Conservation (phyloP, 1,140 invertebrate genomes). For the Zaprionus lachaisei region DNA sequence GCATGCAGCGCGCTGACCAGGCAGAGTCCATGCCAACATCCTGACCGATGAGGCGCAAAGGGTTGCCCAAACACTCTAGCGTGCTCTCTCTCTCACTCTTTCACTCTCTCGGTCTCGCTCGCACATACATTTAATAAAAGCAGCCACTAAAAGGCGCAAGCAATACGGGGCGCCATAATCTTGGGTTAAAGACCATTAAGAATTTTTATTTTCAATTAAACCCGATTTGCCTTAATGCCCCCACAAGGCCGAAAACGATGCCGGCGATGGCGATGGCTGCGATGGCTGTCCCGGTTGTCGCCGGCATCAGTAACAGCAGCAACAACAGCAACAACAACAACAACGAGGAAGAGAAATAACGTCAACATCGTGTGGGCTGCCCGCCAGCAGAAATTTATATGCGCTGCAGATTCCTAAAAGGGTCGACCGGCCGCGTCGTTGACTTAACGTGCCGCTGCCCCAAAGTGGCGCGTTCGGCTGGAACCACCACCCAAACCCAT, state of each 20-base stretch:
- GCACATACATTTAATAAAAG: constrained; percentile 74
- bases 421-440: constrained; percentile 65
- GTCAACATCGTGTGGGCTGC: constrained; percentile 54
- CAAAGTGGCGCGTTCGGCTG: constrained; percentile 47
- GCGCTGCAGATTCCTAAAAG: constrained; percentile 79
- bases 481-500: constrained; percentile 35
- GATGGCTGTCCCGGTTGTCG: constrained; percentile 58
- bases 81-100: constrained; percentile 2
- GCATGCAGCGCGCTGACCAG: constrained; percentile 46
- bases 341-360: constrained; percentile 30
- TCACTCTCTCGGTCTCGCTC: constrained; percentile 8
- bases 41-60: constrained; percentile 52
- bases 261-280: constrained; percentile 34
- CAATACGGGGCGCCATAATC: constrained; percentile 81
- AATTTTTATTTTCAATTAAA: constrained; percentile 84
- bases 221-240: constrained; percentile 83
- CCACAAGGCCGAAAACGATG: constrained; percentile 79
- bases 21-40: constrained; percentile 26
- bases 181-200: constrained; percentile 83
- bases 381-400: constrained; percentile 71
- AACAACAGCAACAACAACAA: constrained; percentile 46
- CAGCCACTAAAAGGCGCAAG: constrained; percentile 79
- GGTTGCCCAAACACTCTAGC: constrained; percentile 47
- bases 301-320: constrained; percentile 51
- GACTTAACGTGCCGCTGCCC: constrained; percentile 64